Evolutionary conservation across 2,113 vertebrate genomes (phyloP), one percentile per base, ranked within the genome.

Genomic region (Fregata magnificens): DNA sequence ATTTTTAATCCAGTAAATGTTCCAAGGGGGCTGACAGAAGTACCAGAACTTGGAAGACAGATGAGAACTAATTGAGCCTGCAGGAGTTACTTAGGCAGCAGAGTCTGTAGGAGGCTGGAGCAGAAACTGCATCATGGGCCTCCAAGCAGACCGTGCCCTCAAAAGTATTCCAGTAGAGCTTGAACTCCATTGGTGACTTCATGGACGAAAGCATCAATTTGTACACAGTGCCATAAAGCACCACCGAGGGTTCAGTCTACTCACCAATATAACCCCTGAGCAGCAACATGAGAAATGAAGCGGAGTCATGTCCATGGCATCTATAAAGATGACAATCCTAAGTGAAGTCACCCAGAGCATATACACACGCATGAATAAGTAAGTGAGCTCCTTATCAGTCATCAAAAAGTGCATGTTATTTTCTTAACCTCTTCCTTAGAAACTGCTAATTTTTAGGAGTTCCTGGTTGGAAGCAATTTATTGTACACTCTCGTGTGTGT

Each of bases 241-340:
- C 44, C 11, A 16, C 44, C 0, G 1, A 26, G 52, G 53, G 28
- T 32, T 52, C 15, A 2, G 1, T 3, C 36, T 25, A 1, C 29
- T n/a, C 8, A 2, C 25, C 18, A 7, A 2, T 9, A 4, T 1
- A 9, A 8, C 24, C 15, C n/a, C n/a, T 6, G 56, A 0, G 8
- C 24, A 6, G 58, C 76, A 19, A 2, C 22, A 1, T 4, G 18
- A 52, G 61, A 7, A 28, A 6, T 0, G 32, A 55, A 40, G 29
- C 3, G 0, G 28, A 21, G 52, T 7, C 12, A 1, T 2, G 10
- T 3, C 42, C 1, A 0, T 7, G 31, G 25, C 2, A 2, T 14
- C 44, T 31, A 3, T 11, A 5, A 5, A 28, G 36, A 3, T 26
- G 44, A 7, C 11, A 10, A 1, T 7, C 24, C 38, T n/a, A 13